phyloP scores from a whole-genome alignment of 2,113 vertebrate species.

The Copsychus sechellarum region DNA sequence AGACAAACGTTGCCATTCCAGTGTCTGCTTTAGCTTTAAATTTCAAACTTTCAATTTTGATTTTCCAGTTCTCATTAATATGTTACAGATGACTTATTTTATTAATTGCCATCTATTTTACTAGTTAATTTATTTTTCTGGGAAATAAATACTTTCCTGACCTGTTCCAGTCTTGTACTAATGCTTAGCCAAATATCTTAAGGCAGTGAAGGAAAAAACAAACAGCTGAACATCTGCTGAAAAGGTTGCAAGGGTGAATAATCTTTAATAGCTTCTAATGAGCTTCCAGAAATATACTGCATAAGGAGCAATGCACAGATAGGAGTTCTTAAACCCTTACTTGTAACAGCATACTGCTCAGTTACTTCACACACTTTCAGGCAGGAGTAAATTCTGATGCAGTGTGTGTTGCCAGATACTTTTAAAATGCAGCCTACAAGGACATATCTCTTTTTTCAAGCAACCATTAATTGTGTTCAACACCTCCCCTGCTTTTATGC shows the following conservation, averaged over 20 bases:
- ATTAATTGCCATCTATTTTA: constrained; percentile 32
- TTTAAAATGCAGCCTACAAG: constrained; percentile 25
- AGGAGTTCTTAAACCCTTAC: background rate
- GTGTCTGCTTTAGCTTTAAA: background rate
- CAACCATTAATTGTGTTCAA: background rate
- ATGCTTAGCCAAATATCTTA: constrained; percentile 49
- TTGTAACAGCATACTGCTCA: constrained; percentile 1
- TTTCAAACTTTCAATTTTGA: background rate
- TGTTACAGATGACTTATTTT: background rate
- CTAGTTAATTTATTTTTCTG: constrained; percentile 14
- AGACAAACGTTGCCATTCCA: background rate
- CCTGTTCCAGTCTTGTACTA: background rate
- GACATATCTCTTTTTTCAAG: constrained; percentile 10
- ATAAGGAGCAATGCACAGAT: background rate
- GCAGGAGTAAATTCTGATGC: constrained; percentile 34
- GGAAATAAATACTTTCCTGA: constrained; percentile 22
- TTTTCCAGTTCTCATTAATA: background rate
- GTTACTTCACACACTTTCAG: constrained; percentile 34
- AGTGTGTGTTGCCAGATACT: constrained; percentile 25
- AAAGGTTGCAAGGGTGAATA: constrained; percentile 64
- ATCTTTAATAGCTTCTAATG: constrained; percentile 50
- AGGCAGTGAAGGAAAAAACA: constrained; percentile 49
- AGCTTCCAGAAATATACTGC: constrained; percentile 16
- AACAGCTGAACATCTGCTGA: constrained; percentile 51
- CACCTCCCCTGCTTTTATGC: background rate